A percentile compares a stretch with the other conserved stretches of the same genome.
phyloP scores from a whole-genome alignment of 1,140 invertebrate species.

The Mya arenaria region DNA sequence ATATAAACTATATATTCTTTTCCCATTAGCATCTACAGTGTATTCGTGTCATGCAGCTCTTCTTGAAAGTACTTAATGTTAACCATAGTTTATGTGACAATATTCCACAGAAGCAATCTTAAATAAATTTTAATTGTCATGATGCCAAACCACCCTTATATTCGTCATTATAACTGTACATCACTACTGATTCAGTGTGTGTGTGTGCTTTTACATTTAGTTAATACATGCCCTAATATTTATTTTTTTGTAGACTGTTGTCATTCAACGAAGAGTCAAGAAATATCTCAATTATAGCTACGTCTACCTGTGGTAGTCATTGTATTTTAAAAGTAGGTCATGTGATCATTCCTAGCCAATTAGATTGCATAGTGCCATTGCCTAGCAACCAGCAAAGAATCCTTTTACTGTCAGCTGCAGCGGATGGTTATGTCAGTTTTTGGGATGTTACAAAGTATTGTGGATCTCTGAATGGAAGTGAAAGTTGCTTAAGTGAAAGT shows the following conservation, averaged over 20 bases:
- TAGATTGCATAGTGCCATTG: not conserved
- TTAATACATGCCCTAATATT: not conserved
- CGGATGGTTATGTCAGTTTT: constrained; percentile 86
- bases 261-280: constrained; percentile 67
- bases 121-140: not conserved
- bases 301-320: constrained; percentile 71
- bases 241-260: constrained; percentile 69
- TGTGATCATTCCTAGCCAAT: constrained; percentile 5
- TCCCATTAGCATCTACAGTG: no score
- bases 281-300: constrained; percentile 61
- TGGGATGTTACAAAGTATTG: constrained; percentile 85
- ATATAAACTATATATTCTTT: no score
- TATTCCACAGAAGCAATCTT: not conserved
- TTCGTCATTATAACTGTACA: no score
- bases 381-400: not conserved
- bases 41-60: no score
- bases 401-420: constrained; percentile 83
- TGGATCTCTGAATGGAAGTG: no score
- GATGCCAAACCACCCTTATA: no score
- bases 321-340: constrained; percentile 76
- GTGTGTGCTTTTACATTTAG: not conserved
- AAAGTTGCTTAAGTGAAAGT: no score
- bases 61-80: no score
- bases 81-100: no score
- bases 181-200: no score